Evolutionary conservation across 1,140 invertebrate genomes (phyloP), one percentile per base, ranked within the genome.

Genomic region (Drosophila tristis): DNA sequence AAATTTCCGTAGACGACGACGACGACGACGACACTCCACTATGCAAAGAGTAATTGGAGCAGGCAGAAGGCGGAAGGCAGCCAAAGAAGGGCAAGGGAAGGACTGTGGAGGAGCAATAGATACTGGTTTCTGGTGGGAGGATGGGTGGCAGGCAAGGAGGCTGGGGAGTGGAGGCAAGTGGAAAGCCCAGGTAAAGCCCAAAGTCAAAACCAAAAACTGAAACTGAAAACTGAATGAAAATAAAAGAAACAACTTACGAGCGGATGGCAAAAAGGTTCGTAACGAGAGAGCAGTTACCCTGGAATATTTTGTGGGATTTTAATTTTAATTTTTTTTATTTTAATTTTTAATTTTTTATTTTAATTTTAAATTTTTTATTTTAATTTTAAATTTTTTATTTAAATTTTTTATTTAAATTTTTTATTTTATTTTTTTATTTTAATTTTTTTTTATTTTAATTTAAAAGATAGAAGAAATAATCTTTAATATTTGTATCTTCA

Each of bases 1-100:
- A 87, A 87, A 87, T 89, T 87, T 87, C 82, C 82, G 78, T 71
- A 72, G 78, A 87, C 82, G 8, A 35, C 31, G 31, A 35, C 31
- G 8, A 35, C n/a, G n/a, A n/a, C 8, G 31, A 39, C 35, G 82
- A 87, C 82, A 82, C 82, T 89, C 84, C 79, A 89, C 82, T 87
- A 82, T 89, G 82, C 82, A 87, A 89, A 82, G 79, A 82, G 82
- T 87, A 87, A 89, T 87, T 87, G 82, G 84, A 79, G 78, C 84
- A 79, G 59, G 56, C 63, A 54, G 47, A 47, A 11, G 47, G 43
- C 31, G 23, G 26, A 8, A 35, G 63, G 47, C 8, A 43, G 48
- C 35, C 13, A 26, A 42, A 66, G 47, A 11, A 44, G 39, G 45
- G 48, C 25, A 29, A 16, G 16, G 16, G 23, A 29, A 13, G 11